Evolutionary conservation across 2,797 vertebrate genomes (phyloP), one percentile per base, ranked within the genome.

Genomic region (Phyllotis vaccarum): DNA sequence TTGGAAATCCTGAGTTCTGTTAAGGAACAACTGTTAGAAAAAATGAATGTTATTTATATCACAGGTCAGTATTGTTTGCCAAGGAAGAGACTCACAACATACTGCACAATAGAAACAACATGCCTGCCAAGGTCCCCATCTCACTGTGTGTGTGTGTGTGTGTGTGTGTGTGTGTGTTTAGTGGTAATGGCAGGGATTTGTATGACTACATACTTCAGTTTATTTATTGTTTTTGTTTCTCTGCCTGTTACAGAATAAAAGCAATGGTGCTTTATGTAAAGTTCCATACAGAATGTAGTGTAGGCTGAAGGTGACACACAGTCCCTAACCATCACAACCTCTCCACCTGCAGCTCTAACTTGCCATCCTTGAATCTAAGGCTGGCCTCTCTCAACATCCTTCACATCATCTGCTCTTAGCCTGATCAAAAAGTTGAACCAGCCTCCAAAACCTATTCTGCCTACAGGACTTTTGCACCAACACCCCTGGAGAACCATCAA

Each of bases 401-500:
- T 81, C 72, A 70, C 43, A 66, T 19, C n/a, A 83, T 34, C 52
- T 75, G 56, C 22, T 11, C 13, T 10, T 78, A 34, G 19, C 13
- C 60, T 72, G 74, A 7, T 2, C 40, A 96, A 82, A 96, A 31
- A n/a, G 7, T 5, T 83, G 24, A 83, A 11, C 2, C 27, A 49
- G 29, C 46, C 72, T 75, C 81, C 79, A 52, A 75, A 95, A 74
- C 56, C 22, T 40, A 79, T 76, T 79, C 75, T 56, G 40, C 78
- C 78, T 87, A 2, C 72, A 62, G 37, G 79, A 40, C 64, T 92
- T 96, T 94, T 92, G 21, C 72, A 92, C 68, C 78, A 52, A 24
- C 62, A 80, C 17, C 54, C 31, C 58, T 83, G 46, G 93, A 93
- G n/a, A 56, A 79, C 62, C 56, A 81, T 70, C 90, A 91, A 56